Evolutionary conservation across 1,140 invertebrate genomes (phyloP).

Genomic region (Drosophila setifemur): DNA sequence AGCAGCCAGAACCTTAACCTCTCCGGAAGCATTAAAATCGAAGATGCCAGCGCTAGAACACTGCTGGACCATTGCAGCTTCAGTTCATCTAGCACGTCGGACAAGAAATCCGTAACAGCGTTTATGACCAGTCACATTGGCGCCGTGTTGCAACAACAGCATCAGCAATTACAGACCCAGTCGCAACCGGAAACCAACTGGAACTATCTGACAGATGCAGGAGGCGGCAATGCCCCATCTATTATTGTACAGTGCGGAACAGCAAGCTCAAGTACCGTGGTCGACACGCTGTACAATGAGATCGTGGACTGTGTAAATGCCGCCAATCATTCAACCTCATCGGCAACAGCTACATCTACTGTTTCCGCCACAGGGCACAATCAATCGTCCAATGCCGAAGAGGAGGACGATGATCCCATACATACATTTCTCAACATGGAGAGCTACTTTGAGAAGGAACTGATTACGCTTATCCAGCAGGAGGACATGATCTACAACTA

Average conservation of each 20-base stretch:
- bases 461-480: constrained; percentile 69
- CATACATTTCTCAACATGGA: constrained; percentile 79
- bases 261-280: constrained; percentile 39
- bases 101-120: constrained; percentile 40
- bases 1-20: constrained; percentile 57
- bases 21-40: constrained; percentile 57
- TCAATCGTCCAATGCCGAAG: constrained; percentile 47
- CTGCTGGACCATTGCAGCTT: constrained; percentile 52
- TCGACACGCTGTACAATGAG: constrained; percentile 65
- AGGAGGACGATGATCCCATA: constrained; percentile 78
- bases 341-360: constrained; percentile 1
- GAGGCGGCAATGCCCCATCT: constrained; percentile 21
- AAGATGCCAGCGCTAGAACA: constrained; percentile 41
- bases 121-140: constrained; percentile 53
- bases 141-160: constrained; percentile 41
- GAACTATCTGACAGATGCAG: constrained; percentile 69
- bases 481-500: constrained; percentile 78
- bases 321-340: constrained; percentile 18
- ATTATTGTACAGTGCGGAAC: constrained; percentile 50
- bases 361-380: constrained; percentile 10
- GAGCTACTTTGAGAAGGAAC: constrained; percentile 77
- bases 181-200: constrained; percentile 60
- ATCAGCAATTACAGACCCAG: constrained; percentile 28
- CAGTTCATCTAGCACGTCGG: constrained; percentile 27
- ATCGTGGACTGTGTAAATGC: constrained; percentile 67